These are phyloP conservation scores for Cheilosia soror DNA, from an alignment of 2,888 invertebrate species.

Conservation along the genomic window DNA sequence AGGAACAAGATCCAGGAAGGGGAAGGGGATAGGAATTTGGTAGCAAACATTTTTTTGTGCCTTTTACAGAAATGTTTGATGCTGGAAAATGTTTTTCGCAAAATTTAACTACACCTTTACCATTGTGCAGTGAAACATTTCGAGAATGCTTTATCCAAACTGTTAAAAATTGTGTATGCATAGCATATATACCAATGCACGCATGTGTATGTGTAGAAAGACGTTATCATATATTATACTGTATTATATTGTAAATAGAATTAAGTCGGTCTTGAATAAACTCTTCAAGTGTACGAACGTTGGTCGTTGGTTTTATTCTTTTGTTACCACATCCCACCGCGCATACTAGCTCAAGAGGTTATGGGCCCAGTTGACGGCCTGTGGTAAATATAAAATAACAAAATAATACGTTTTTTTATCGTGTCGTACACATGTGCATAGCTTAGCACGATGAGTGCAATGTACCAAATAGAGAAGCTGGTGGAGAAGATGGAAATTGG, in stretches of 20 bases:
- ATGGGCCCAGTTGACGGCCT: slow-evolving; percentile 26
- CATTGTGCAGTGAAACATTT: too few species aligned
- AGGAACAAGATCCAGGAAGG: too few species aligned
- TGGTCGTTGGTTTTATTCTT: background rate
- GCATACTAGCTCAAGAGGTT: slow-evolving; percentile 8
- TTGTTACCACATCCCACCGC: background rate
- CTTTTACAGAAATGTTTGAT: too few species aligned
- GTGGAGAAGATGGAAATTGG: slow-evolving; percentile 38
- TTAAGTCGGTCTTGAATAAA: background rate
- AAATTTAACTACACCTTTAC: too few species aligned
- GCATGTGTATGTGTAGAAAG: too few species aligned
- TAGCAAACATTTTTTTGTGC: too few species aligned
- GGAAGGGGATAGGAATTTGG: too few species aligned
- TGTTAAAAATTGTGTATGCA: too few species aligned
- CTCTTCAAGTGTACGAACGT: background rate
- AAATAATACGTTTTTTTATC: slow-evolving; percentile 8
- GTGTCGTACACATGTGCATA: background rate
- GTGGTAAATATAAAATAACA: slow-evolving; percentile 15
- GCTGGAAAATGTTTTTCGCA: too few species aligned
- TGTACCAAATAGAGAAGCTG: slow-evolving; percentile 58
- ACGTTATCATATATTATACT: too few species aligned
- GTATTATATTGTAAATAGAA: background rate
- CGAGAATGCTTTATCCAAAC: too few species aligned
- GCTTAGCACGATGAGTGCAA: slow-evolving; percentile 21
- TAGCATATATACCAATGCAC: too few species aligned